Conservation (phyloP, 2,888 invertebrate species). For the Yponomeuta cagnagella region DNA sequence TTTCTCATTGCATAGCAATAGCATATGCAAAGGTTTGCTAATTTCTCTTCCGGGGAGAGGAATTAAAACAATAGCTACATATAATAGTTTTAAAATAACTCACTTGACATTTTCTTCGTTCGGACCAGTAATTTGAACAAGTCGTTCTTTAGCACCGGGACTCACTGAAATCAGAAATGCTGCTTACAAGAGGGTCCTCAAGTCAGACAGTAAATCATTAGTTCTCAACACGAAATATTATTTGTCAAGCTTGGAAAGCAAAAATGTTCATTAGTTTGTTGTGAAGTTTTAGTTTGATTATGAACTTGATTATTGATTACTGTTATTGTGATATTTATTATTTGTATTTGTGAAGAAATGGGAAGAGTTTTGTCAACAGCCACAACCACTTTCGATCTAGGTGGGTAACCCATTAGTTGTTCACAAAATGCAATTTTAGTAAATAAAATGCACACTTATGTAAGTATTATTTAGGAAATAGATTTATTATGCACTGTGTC, state of each 20-base stretch:
- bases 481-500: not conserved
- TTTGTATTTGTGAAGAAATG: not conserved
- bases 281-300: not conserved
- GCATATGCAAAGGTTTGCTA: too few species aligned
- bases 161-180: slow-evolving; percentile 81
- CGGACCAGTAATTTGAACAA: slow-evolving; percentile 96
- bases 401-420: not conserved
- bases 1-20: too few species aligned
- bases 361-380: not conserved
- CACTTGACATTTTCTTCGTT: slow-evolving; percentile 95
- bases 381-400: not conserved
- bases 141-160: slow-evolving; percentile 94
- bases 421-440: not conserved
- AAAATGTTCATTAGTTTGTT: not conserved
- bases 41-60: too few species aligned
- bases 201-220: not conserved
- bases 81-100: slow-evolving; percentile 40
- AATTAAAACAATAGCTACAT: too few species aligned
- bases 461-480: not conserved
- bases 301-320: not conserved
- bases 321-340: not conserved
- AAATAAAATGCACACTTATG: not conserved
- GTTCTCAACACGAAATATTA: slow-evolving; percentile 2
- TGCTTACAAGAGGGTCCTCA: not conserved
- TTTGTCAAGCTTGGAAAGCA: slow-evolving; percentile 5